phyloP scores from a whole-genome alignment of 2,113 vertebrate genomes.

The Pseudonaja textilis region DNA sequence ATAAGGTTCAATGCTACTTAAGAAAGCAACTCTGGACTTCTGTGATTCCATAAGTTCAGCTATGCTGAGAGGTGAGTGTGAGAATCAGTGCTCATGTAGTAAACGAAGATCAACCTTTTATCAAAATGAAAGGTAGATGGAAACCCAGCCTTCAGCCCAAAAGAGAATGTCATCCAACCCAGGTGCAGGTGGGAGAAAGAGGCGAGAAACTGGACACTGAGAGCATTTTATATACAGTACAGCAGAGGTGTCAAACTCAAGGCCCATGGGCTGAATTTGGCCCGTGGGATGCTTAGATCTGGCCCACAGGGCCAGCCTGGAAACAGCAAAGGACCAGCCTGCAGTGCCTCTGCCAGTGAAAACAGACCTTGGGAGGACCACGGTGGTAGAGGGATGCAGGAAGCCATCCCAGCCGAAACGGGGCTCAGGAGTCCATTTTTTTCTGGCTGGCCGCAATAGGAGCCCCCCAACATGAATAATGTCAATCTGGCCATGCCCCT shows the following conservation, averaged over 20 bases:
- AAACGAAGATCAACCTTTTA: neutral
- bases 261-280: too few species aligned
- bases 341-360: too few species aligned
- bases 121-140: neutral
- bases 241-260: neutral
- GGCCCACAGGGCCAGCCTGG: too few species aligned
- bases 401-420: too few species aligned
- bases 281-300: too few species aligned
- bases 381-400: too few species aligned
- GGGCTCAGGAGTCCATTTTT: too few species aligned
- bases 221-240: neutral
- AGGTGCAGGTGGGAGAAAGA: neutral
- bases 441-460: too few species aligned
- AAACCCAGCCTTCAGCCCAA: neutral
- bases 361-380: too few species aligned
- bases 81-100: neutral
- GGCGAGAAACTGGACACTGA: neutral
- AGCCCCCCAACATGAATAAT: too few species aligned
- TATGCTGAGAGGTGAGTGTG: neutral
- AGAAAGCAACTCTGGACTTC: neutral
- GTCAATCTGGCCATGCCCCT: too few species aligned
- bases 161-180: neutral
- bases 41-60: neutral
- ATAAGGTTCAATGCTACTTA: neutral
- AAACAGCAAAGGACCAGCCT: too few species aligned